Conservation (phyloP, 2,888 invertebrate species). For the Candidula unifasciata region DNA sequence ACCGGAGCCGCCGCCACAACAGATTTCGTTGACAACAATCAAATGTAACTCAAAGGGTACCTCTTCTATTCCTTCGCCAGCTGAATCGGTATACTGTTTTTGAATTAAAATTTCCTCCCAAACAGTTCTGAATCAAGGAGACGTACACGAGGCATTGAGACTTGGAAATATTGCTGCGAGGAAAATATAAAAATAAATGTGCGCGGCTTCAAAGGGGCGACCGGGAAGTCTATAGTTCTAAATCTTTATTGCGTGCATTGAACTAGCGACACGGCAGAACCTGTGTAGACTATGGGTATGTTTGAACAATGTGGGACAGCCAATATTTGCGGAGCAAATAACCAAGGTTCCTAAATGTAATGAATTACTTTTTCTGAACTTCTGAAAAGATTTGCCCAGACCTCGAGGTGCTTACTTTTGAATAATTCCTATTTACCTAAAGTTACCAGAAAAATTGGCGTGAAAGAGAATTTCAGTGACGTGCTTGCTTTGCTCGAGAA, state of each 20-base stretch:
- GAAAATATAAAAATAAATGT: slow-evolving; percentile 16
- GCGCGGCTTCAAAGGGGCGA: background rate
- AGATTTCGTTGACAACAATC: slow-evolving; percentile 35
- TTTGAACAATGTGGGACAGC: slow-evolving; percentile 38
- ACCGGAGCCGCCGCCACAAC: slow-evolving; percentile 38
- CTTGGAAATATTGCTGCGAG: background rate
- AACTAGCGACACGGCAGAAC: too few species aligned
- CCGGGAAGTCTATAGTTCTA: background rate
- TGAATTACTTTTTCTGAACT: slow-evolving; percentile 29
- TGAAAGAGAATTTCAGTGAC: background rate
- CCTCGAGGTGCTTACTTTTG: slow-evolving; percentile 27
- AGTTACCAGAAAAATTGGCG: slow-evolving; percentile 18
- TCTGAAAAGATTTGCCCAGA: slow-evolving; percentile 13
- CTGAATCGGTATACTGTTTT: background rate
- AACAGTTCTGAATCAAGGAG: background rate
- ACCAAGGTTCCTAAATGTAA: slow-evolving; percentile 25
- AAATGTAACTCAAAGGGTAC: background rate
- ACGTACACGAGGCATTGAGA: background rate
- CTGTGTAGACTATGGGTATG: slow-evolving; percentile 4
- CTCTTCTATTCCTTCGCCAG: slow-evolving; percentile 5
- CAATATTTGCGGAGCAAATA: slow-evolving; percentile 37
- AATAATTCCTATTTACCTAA: slow-evolving; percentile 36
- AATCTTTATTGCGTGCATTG: background rate
- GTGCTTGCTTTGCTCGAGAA: background rate
- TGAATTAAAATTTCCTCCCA: slow-evolving; percentile 6